Evolutionary conservation across 2,113 vertebrate genomes (phyloP).

Genomic region (Alces alces): DNA sequence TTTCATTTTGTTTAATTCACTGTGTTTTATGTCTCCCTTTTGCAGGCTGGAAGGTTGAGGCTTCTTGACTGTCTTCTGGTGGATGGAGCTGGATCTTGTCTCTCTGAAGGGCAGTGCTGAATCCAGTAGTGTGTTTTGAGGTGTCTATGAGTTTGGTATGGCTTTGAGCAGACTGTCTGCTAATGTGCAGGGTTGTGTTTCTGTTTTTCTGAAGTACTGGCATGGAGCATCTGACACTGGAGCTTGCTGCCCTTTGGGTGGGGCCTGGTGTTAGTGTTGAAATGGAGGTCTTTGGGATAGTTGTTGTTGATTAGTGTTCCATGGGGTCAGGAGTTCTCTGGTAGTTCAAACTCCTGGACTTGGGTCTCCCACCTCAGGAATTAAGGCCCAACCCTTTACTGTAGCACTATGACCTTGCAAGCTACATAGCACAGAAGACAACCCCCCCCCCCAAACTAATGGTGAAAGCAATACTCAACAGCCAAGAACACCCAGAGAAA

Average conservation of each 20-base stretch:
- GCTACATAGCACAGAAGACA: not conserved
- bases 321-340: not conserved
- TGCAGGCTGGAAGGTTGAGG: not conserved
- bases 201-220: not conserved
- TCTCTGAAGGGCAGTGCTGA: not conserved
- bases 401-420: not conserved
- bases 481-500: not conserved
- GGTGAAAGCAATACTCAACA: not conserved
- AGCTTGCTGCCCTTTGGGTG: not conserved
- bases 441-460: not conserved
- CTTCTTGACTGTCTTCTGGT: not conserved
- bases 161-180: not conserved
- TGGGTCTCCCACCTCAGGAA: not conserved
- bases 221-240: not conserved
- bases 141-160: not conserved
- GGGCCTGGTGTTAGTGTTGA: not conserved
- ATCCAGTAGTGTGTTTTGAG: not conserved
- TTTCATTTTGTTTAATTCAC: not conserved
- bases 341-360: not conserved
- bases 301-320: not conserved
- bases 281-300: not conserved
- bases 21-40: not conserved
- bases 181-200: not conserved
- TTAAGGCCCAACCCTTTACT: not conserved
- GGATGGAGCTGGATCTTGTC: not conserved